Conservation (phyloP, 2,888 invertebrate genomes). For the Cephonodes hylas region DNA sequence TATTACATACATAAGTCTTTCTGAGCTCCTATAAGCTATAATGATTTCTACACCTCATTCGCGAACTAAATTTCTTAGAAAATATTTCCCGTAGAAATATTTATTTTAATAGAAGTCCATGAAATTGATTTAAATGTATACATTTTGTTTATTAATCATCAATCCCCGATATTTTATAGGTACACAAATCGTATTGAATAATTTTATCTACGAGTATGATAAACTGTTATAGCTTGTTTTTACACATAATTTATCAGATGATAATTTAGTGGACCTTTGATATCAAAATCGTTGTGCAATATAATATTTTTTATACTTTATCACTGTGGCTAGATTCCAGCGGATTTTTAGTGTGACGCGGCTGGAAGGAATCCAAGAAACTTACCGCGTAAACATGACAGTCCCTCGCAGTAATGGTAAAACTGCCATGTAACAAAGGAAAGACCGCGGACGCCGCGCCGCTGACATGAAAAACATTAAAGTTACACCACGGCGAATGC, state of each 20-base stretch:
- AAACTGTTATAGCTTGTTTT: slow-evolving; percentile 2
- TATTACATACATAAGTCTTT: neutral
- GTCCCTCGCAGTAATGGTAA: slow-evolving; percentile 49
- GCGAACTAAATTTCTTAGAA: neutral
- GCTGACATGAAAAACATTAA: slow-evolving; percentile 41
- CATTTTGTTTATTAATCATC: neutral
- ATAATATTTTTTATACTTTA: slow-evolving; percentile 47
- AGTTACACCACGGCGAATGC: slow-evolving; percentile 31
- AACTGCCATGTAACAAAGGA: slow-evolving; percentile 32
- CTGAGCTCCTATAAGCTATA: neutral
- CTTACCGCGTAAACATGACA: slow-evolving; percentile 58
- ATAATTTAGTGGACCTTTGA: neutral
- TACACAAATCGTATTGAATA: slow-evolving; percentile 5
- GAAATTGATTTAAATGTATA: slow-evolving; percentile 11
- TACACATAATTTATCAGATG: slow-evolving; percentile 1
- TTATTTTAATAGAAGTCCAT: slow-evolving; percentile 11
- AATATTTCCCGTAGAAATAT: neutral
- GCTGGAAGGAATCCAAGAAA: slow-evolving; percentile 69
- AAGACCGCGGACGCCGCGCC: slow-evolving; percentile 20
- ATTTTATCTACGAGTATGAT: neutral
- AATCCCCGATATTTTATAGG: neutral
- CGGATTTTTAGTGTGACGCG: slow-evolving; percentile 46
- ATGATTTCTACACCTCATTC: neutral
- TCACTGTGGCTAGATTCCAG: slow-evolving; percentile 50
- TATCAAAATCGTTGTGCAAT: slow-evolving; percentile 23